Percentiles rank a stretch among this genome's conserved stretches.
These are phyloP conservation scores for Tenthredo amoena DNA, from an alignment of 2,888 invertebrate genomes.

Conservation along the genomic window DNA sequence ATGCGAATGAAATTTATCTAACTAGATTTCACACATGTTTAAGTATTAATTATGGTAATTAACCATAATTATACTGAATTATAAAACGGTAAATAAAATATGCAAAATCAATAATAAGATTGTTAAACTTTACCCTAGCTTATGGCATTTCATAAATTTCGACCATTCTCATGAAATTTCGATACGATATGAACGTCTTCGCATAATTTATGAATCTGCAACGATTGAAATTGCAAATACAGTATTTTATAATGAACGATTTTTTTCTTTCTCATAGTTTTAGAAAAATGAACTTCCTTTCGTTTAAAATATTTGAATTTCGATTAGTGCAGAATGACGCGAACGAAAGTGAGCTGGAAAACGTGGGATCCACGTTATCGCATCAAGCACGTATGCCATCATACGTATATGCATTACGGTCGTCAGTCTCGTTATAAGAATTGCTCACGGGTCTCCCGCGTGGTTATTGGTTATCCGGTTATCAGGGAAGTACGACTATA, in stretches of 20 bases:
- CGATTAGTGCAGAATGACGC: neutral
- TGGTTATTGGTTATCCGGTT: slow-evolving; percentile 37
- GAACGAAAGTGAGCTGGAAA: neutral
- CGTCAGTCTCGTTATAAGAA: neutral
- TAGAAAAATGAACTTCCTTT: too few species aligned
- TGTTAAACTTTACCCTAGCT: neutral
- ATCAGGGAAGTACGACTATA: neutral
- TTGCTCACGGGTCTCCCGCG: slow-evolving; percentile 32
- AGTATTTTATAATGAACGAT: too few species aligned
- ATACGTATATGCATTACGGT: neutral
- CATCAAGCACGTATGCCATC: neutral
- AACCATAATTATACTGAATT: neutral
- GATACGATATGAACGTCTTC: too few species aligned
- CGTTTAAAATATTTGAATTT: neutral
- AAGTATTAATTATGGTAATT: neutral
- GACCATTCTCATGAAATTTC: neutral
- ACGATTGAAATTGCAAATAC: too few species aligned
- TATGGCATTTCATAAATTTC: neutral
- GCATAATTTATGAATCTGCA: too few species aligned
- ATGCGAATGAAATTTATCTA: slow-evolving; percentile 14
- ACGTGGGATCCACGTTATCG: slow-evolving; percentile 20
- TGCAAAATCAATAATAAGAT: neutral
- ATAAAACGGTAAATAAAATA: neutral
- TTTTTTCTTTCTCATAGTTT: too few species aligned
- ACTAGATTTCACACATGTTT: neutral